A percentile compares a stretch with the other conserved stretches of the same genome.
Evolutionary conservation across 2,888 invertebrate genomes (phyloP).

Genomic region (Mesorhabditis spiculigera): DNA sequence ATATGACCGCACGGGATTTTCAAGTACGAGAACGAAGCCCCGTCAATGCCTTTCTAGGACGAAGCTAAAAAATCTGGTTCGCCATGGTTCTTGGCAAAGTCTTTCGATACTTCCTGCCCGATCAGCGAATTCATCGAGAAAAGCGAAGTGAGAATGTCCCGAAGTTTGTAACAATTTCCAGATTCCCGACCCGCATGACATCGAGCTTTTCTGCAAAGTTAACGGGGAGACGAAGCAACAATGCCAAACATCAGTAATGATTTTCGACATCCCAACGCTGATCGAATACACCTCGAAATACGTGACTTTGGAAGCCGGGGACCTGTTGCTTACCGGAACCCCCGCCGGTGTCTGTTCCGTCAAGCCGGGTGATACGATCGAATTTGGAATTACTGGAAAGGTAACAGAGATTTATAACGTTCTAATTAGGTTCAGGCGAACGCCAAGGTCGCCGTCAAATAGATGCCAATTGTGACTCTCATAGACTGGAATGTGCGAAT

Average conservation of each 20-base stretch:
- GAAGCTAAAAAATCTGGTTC: constrained; percentile 67
- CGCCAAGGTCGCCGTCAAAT: constrained; percentile 34
- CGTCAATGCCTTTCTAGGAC: constrained; percentile 35
- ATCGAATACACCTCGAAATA: constrained; percentile 70
- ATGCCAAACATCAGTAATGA: constrained; percentile 61
- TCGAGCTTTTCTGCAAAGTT: constrained; percentile 67
- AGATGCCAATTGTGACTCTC: constrained; percentile 8
- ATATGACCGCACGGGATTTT: constrained; percentile 71
- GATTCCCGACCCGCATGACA: constrained; percentile 67
- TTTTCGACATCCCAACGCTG: constrained; percentile 69
- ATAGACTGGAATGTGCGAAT: neutral
- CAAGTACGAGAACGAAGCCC: constrained; percentile 45
- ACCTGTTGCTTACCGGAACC: constrained; percentile 72
- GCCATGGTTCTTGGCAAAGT: constrained; percentile 76
- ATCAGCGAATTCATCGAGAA: constrained; percentile 69
- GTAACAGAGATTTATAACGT: constrained; percentile 1
- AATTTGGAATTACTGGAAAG: constrained; percentile 46
- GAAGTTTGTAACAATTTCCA: neutral
- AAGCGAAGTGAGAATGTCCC: constrained; percentile 11
- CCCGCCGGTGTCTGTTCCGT: constrained; percentile 44
- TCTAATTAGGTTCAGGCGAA: no score
- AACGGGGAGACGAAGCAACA: constrained; percentile 50
- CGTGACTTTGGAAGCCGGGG: constrained; percentile 73
- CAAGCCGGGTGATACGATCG: constrained; percentile 46
- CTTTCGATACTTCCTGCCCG: constrained; percentile 77